These are phyloP conservation scores for Stenotaenia linearis DNA, from an alignment of 2,888 invertebrate species.

Conservation along the genomic window DNA sequence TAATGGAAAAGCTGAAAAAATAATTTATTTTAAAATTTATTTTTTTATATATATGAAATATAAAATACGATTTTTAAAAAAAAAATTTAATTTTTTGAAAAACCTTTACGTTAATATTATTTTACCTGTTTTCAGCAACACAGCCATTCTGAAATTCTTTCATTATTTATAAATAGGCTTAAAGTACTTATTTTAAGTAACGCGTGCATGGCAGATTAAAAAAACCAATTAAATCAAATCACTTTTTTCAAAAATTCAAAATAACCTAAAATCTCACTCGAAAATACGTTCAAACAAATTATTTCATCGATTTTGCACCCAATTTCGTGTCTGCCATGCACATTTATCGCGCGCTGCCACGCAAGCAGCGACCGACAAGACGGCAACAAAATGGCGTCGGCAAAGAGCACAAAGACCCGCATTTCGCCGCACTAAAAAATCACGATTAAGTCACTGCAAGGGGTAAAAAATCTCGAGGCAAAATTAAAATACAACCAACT, in stretches of 20 bases:
- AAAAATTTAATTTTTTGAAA: background rate
- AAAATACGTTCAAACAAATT: no score
- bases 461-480: background rate
- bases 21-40: background rate
- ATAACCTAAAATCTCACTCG: no score
- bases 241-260: no score
- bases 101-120: background rate
- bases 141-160: background rate
- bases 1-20: conserved; percentile 11
- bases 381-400: background rate
- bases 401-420: background rate
- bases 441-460: background rate
- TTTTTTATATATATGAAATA: background rate
- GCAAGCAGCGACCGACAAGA: background rate
- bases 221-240: background rate
- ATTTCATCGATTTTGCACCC: no score
- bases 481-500: background rate
- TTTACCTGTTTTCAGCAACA: background rate
- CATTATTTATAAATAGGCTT: background rate
- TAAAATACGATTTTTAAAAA: background rate
- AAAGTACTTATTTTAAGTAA: background rate
- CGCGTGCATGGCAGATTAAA: background rate
- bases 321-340: background rate
- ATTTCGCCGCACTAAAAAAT: background rate
- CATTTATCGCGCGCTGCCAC: background rate